Percentiles rank a stretch among this genome's conserved stretches.
Evolutionary conservation across 2,888 invertebrate genomes (phyloP).

Genomic region (Alitta virens): DNA sequence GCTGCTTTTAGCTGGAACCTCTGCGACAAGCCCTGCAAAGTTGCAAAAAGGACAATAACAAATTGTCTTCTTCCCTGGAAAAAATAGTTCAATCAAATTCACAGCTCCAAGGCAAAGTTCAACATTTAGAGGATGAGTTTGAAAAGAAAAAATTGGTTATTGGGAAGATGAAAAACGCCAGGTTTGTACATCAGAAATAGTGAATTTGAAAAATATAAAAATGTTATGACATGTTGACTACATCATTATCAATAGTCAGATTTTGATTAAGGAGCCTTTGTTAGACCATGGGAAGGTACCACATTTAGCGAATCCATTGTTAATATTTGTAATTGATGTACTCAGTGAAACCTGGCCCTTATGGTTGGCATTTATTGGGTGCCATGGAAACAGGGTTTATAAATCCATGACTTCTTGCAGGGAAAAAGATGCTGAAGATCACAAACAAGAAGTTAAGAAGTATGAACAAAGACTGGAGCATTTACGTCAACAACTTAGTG

Average conservation of each 20-base stretch:
- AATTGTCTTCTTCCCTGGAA: conserved; percentile 46
- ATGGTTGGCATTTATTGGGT: no score
- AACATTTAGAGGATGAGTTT: conserved; percentile 42
- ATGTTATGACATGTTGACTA: no score
- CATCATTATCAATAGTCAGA: no score
- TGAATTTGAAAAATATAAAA: no score
- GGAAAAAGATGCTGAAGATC: conserved; percentile 39
- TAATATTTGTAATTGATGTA: no score
- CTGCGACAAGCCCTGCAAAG: conserved; percentile 20
- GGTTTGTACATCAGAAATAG: no score
- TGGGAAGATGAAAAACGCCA: conserved; percentile 13
- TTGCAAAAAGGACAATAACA: conserved; percentile 25
- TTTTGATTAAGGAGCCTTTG: no score
- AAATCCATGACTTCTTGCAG: not conserved
- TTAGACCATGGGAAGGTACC: no score
- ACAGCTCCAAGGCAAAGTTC: conserved; percentile 45
- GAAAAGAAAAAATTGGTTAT: conserved; percentile 35
- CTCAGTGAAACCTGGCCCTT: not conserved
- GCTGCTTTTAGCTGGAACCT: conserved; percentile 23
- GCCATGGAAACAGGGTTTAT: no score
- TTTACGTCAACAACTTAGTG: conserved; percentile 38
- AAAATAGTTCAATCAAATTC: conserved; percentile 47
- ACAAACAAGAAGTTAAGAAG: conserved; percentile 37
- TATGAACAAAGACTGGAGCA: conserved; percentile 42
- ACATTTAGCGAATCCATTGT: no score